phyloP scores from a whole-genome alignment of 2,113 vertebrate species.

The Colossoma macropomum region DNA sequence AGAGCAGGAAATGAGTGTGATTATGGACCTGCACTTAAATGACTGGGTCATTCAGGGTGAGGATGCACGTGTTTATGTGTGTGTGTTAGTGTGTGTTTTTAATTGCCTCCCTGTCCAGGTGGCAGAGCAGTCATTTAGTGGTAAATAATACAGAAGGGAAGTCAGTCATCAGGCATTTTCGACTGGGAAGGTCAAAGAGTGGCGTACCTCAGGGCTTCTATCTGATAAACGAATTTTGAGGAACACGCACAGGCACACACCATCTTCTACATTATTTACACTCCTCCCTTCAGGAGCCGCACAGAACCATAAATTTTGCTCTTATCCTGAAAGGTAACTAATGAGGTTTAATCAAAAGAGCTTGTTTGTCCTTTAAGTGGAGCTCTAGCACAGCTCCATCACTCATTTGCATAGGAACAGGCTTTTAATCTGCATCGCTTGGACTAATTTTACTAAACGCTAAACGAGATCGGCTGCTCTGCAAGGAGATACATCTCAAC shows the following conservation, averaged over 20 bases:
- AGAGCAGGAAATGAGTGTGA: constrained; percentile 48
- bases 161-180: constrained; percentile 35
- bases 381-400: constrained; percentile 20
- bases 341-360: constrained; percentile 56
- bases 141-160: constrained; percentile 47
- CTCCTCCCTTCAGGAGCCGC: constrained; percentile 9
- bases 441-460: constrained; percentile 40
- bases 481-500: constrained; percentile 28
- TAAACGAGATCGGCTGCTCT: constrained; percentile 43
- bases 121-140: constrained; percentile 38
- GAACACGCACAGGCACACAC: neutral
- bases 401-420: constrained; percentile 45
- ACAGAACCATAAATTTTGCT: neutral
- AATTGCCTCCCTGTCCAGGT: constrained; percentile 43
- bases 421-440: constrained; percentile 52
- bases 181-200: constrained; percentile 48
- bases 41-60: constrained; percentile 39
- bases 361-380: constrained; percentile 52
- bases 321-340: constrained; percentile 38
- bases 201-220: constrained; percentile 13
- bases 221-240: constrained; percentile 26
- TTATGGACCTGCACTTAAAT: constrained; percentile 51
- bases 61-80: neutral
- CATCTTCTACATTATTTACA: constrained; percentile 48
- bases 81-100: constrained; percentile 28